These are phyloP conservation scores for Brachionichthys hirsutus DNA, from an alignment of 2,113 vertebrate genomes.

Conservation along the genomic window DNA sequence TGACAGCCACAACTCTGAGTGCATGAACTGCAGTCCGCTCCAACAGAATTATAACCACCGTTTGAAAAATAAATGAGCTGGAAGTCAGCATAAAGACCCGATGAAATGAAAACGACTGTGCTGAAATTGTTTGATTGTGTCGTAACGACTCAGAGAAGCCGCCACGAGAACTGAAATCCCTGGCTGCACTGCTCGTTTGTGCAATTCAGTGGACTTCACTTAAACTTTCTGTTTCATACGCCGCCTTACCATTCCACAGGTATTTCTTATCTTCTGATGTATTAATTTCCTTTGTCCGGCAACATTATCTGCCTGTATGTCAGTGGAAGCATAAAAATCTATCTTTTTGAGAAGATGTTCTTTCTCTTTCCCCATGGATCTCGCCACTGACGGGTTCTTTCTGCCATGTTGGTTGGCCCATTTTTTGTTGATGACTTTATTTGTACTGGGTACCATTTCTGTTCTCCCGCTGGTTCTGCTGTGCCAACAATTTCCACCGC, in stretches of 20 bases:
- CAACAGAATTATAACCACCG: constrained; percentile 33
- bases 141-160: constrained; percentile 29
- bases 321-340: not conserved
- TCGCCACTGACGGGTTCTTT: constrained; percentile 13
- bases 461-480: constrained; percentile 25
- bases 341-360: constrained; percentile 12
- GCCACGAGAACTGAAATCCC: constrained; percentile 9
- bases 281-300: constrained; percentile 45
- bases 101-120: constrained; percentile 13
- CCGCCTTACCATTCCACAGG: constrained; percentile 16
- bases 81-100: constrained; percentile 27
- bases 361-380: constrained; percentile 22
- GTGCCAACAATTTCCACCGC: constrained; percentile 37
- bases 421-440: constrained; percentile 18
- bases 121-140: constrained; percentile 28
- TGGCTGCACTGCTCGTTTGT: constrained; percentile 11
- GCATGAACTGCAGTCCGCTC: constrained; percentile 27
- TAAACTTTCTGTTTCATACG: constrained; percentile 29
- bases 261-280: constrained; percentile 46
- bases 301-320: too few species aligned
- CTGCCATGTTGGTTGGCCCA: not conserved
- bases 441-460: constrained; percentile 40
- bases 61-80: constrained; percentile 34
- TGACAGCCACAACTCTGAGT: constrained; percentile 59
- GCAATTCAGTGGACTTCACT: constrained; percentile 34